Evolutionary conservation across 2,113 vertebrate genomes (phyloP), one percentile per base, ranked within the genome.

Genomic region (Triplophysa dalaica): DNA sequence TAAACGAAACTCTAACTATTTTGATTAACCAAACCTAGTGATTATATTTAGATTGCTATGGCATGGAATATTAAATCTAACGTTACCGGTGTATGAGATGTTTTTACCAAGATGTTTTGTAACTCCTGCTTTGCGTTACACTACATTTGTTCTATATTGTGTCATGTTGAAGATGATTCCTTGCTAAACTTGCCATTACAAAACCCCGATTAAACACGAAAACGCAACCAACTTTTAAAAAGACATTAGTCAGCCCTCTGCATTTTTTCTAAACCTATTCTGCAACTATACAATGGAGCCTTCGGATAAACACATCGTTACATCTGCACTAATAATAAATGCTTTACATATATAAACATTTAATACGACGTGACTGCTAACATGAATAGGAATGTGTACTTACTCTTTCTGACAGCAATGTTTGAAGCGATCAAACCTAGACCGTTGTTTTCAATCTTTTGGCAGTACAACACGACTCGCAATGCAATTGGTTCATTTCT

Each of bases 401-500:
- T 48, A 75, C 73, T 29, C 17, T n/a, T 0, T 3, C 2, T 63
- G 60, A 63, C 73, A 50, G 60, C 73, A 14, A 21, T 2, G 45
- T 56, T 38, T 5, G 21, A 38, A 65, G 52, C 54, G 45, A 38
- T 9, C 26, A 77, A 52, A 38, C 10, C 2, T 24, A 77, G 8
- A 76, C 77, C 62, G 60, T 61, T 66, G 80, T 70, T 79, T 82
- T 81, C 72, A 79, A 70, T 43, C 76, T 69, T 60, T 64, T 48
- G 41, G 52, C 65, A 29, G 70, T 76, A 79, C 80, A 84, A 91
- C 94, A 95, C 94, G 94, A 93, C 93, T 89, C 94, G 89, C 83
- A 92, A 76, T 21, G 58, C 80, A 8, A 95, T 94, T 95, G 94
- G 94, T 14, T 64, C 10, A 77, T 1, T 1, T 29, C 7, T 5